These are phyloP conservation scores for Varanus komodoensis DNA, from an alignment of 2,113 vertebrate species.

Conservation along the genomic window DNA sequence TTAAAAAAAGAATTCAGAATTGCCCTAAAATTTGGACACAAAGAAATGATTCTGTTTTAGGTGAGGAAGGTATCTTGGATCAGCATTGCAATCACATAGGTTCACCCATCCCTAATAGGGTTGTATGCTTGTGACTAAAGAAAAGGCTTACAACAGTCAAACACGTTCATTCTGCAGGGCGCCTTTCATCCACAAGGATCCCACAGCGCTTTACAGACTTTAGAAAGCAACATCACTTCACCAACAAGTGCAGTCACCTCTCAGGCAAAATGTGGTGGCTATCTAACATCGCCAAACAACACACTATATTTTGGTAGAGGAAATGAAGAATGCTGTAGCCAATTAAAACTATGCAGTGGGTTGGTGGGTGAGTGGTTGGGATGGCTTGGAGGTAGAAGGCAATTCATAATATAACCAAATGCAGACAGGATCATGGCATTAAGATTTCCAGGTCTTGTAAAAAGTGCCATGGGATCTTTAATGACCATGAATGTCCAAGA, in stretches of 20 bases:
- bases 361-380: constrained; percentile 68
- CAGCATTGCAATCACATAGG: constrained; percentile 36
- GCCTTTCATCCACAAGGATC: constrained; percentile 67
- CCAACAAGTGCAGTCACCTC: constrained; percentile 62
- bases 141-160: constrained; percentile 38
- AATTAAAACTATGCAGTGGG: constrained; percentile 73
- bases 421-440: constrained; percentile 51
- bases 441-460: constrained; percentile 55
- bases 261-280: constrained; percentile 62
- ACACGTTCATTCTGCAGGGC: constrained; percentile 32
- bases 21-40: background rate
- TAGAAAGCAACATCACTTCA: constrained; percentile 67
- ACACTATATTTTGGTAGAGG: constrained; percentile 56
- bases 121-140: constrained; percentile 51
- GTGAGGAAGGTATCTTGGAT: constrained; percentile 6
- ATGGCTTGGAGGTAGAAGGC: constrained; percentile 64
- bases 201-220: constrained; percentile 73
- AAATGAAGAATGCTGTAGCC: constrained; percentile 74
- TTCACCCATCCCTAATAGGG: constrained; percentile 71
- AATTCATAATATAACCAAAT: constrained; percentile 56
- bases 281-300: constrained; percentile 61
- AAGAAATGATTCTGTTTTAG: background rate
- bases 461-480: constrained; percentile 76
- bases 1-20: background rate
- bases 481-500: constrained; percentile 52